Evolutionary conservation across 2,888 invertebrate genomes (phyloP), one percentile per base, ranked within the genome.

Genomic region (Mechanitis mazaeus): DNA sequence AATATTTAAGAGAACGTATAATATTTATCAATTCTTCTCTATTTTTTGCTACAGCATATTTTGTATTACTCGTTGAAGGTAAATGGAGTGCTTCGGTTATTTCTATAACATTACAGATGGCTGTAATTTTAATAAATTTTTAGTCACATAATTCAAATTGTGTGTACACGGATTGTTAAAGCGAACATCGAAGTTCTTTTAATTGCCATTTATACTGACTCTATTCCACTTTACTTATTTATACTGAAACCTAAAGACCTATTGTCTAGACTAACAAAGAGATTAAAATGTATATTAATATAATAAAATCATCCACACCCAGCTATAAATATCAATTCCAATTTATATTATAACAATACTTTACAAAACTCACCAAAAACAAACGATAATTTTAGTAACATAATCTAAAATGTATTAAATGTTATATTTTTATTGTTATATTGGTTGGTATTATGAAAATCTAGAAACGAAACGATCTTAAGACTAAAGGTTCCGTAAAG

Each of bases 331-430:
- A 20, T 20, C 20, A 20, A 20, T 20, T 20, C 20, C 20, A 20
- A 31, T 28, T 50, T 11, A 9, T 31, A 2, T 31, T n/a, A 9
- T 2, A n/a, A n/a, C 5, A 31, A 9, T 9, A 31, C 31, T 31
- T 50, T 28, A 50, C 28, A 9, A 42, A 50, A 50, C 50, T 50
- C 31, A 50, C 50, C 50, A 31, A 31, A 50, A 50, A 50, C n/a
- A n/a, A 50, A 50, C 31, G 31, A 3, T 50, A 50, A 31, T 2
- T 28, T 7, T 50, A 11, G 31, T n/a, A 50, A 50, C 50, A 50
- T 50, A 50, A 31, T 50, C 9, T 11, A 42, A 11, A 9, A 42
- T 42, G 42, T 9, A 11, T 9, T 5, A 42, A 42, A 42, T 7
- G 20, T 2, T 42, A 42, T 9, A 9, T 42, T 42, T 42, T 9